Evolutionary conservation across 2,113 vertebrate genomes (phyloP).

Genomic region (Myotis davidii): DNA sequence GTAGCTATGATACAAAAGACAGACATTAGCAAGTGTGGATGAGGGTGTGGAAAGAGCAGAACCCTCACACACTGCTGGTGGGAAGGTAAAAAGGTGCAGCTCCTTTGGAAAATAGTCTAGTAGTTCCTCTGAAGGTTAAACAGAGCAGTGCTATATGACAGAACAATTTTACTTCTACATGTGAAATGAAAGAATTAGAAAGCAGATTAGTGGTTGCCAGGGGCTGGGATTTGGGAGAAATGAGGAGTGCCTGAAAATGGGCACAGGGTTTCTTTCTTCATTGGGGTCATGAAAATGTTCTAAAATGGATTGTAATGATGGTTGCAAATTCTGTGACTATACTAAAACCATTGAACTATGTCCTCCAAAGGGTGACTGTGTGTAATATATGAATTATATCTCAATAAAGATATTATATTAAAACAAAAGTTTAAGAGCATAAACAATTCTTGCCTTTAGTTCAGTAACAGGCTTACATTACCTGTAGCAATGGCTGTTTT

Average conservation of each 20-base stretch:
- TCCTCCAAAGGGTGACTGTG: not conserved
- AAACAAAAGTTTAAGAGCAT: not conserved
- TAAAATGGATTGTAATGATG: not conserved
- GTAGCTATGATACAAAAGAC: not conserved
- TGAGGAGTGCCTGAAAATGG: too few relatives aligned
- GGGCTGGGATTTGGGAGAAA: not conserved
- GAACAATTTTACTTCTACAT: not conserved
- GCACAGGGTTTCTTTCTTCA: not conserved
- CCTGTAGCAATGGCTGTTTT: not conserved
- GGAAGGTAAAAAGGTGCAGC: not conserved
- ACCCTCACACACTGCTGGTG: not conserved
- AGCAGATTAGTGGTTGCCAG: not conserved
- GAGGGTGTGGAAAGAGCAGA: not conserved
- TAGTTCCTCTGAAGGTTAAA: not conserved
- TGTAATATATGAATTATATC: not conserved
- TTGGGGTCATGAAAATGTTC: not conserved
- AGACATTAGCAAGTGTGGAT: not conserved
- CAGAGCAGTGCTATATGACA: not conserved
- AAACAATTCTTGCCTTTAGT: not conserved
- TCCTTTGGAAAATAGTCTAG: not conserved
- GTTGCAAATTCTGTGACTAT: not conserved
- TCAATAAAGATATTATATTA: not conserved
- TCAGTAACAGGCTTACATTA: not conserved
- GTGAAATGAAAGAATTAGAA: not conserved
- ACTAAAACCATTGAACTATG: not conserved